A percentile compares a stretch with the other conserved stretches of the same genome.
Conservation (phyloP, 2,113 vertebrate species). For the Leptobrachium leishanense region DNA sequence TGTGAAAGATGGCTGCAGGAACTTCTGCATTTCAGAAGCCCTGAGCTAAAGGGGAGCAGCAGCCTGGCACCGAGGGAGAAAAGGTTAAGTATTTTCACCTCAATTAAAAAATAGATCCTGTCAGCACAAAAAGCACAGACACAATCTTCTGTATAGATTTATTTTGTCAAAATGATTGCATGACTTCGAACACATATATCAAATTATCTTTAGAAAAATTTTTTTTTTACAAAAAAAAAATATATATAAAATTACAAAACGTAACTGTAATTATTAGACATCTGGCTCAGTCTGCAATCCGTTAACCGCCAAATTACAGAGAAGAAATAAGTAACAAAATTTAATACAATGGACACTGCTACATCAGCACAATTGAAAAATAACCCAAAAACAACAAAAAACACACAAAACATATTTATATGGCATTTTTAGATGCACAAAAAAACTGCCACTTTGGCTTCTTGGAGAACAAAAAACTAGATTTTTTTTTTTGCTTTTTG, state of each 20-base stretch:
- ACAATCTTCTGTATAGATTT: conserved; percentile 31
- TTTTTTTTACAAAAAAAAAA: conserved; percentile 2
- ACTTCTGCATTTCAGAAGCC: too few species aligned
- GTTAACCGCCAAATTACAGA: conserved; percentile 80
- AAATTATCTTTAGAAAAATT: neutral
- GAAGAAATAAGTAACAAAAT: conserved; percentile 54
- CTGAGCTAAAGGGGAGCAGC: too few species aligned
- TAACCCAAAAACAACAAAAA: conserved; percentile 58
- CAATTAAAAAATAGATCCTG: too few species aligned
- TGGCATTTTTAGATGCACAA: conserved; percentile 88
- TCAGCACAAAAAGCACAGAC: neutral
- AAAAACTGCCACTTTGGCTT: conserved; percentile 88
- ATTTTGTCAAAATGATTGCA: conserved; percentile 38
- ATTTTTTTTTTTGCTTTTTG: conserved; percentile 77
- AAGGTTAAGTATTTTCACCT: too few species aligned
- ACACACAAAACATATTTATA: conserved; percentile 73
- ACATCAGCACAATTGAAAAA: neutral
- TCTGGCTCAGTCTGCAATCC: conserved; percentile 98
- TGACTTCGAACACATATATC: conserved; percentile 9
- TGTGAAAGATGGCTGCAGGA: too few species aligned
- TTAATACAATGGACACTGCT: conserved; percentile 48
- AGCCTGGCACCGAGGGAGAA: too few species aligned
- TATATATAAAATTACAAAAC: neutral
- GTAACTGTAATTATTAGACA: conserved; percentile 63
- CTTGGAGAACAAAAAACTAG: conserved; percentile 72